A percentile compares a stretch with the other conserved stretches of the same genome.
These are phyloP conservation scores for Chloebia gouldiae DNA, from an alignment of 2,113 vertebrate genomes.

Conservation along the genomic window DNA sequence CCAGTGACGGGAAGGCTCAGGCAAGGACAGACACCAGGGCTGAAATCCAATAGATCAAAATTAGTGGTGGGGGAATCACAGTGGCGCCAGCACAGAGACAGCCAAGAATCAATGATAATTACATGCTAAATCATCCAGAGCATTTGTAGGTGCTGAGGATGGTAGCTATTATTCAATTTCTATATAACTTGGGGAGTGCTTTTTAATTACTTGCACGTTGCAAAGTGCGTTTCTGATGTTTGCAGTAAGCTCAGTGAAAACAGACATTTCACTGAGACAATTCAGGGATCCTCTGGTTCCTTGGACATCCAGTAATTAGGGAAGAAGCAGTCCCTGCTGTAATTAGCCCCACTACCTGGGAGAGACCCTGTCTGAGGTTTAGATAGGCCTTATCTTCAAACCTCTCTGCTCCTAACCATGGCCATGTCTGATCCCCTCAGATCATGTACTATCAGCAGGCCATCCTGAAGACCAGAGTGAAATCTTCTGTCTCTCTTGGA, in stretches of 20 bases:
- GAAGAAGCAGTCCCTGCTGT: neutral
- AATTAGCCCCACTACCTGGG: neutral
- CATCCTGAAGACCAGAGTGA: constrained; percentile 91
- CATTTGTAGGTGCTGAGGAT: constrained; percentile 3
- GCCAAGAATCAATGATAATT: constrained; percentile 32
- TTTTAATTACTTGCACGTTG: constrained; percentile 35
- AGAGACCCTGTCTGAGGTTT: neutral
- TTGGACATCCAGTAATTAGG: neutral
- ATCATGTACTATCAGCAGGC: constrained; percentile 95
- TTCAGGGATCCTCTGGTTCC: neutral
- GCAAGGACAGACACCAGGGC: neutral
- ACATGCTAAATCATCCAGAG: constrained; percentile 1
- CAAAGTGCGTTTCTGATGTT: neutral
- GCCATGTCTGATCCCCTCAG: constrained; percentile 60
- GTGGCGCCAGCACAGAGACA: neutral
- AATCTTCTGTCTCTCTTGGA: constrained; percentile 94
- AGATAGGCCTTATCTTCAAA: neutral
- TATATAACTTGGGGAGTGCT: neutral
- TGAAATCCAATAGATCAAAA: neutral
- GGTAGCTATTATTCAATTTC: constrained; percentile 10
- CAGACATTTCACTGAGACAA: neutral
- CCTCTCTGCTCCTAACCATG: neutral
- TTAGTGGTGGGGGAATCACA: neutral
- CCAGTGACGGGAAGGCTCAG: neutral
- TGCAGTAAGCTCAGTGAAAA: neutral